phyloP scores from a whole-genome alignment of 2,888 invertebrate genomes.

The Lucinisca nassula region DNA sequence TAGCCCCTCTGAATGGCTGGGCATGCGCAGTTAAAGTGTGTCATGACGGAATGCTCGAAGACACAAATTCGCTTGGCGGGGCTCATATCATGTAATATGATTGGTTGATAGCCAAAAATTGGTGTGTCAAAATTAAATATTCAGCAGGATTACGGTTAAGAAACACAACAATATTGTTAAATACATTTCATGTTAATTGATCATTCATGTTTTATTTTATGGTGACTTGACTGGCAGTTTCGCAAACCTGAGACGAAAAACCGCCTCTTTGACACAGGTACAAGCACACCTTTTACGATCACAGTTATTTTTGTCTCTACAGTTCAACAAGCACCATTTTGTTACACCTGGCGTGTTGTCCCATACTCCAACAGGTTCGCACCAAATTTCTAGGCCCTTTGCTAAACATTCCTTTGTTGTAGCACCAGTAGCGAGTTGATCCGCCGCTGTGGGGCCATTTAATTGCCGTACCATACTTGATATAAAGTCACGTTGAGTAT shows the following conservation, averaged over 20 bases:
- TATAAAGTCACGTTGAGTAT: too few species aligned
- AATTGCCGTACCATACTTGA: too few species aligned
- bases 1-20: too few species aligned
- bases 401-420: constrained; percentile 46
- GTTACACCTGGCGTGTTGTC: constrained; percentile 61
- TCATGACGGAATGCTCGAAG: too few species aligned
- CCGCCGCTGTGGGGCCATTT: constrained; percentile 22
- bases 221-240: not conserved
- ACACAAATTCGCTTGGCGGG: too few species aligned
- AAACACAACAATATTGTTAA: too few species aligned
- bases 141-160: too few species aligned
- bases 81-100: too few species aligned
- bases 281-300: constrained; percentile 46
- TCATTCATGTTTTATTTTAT: not conserved
- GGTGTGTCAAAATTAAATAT: too few species aligned
- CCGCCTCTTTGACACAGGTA: constrained; percentile 21
- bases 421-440: constrained; percentile 7
- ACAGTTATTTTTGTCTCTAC: constrained; percentile 42
- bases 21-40: too few species aligned
- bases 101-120: too few species aligned
- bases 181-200: too few species aligned
- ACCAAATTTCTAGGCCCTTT: constrained; percentile 57
- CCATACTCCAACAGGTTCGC: constrained; percentile 58
- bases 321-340: constrained; percentile 63
- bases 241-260: not conserved